Evolutionary conservation across 2,113 vertebrate genomes (phyloP).

Genomic region (Notiomystis cincta): DNA sequence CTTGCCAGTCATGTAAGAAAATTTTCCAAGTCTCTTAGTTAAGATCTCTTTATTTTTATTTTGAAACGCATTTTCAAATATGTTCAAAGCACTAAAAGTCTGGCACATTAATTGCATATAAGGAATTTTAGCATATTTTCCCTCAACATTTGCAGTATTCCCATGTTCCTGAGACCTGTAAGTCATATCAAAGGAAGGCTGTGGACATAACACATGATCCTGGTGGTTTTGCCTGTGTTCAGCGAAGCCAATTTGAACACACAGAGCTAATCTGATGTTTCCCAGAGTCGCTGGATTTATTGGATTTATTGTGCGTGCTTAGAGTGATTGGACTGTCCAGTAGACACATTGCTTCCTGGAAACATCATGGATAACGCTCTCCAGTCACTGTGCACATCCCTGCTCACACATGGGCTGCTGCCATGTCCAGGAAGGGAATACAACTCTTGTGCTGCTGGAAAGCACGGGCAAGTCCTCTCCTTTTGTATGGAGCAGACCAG

Average conservation of each 20-base stretch:
- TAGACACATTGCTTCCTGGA: not conserved
- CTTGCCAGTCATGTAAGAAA: not conserved
- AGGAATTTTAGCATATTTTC: not conserved
- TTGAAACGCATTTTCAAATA: not conserved
- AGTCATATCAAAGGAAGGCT: not conserved
- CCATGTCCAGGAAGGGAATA: not conserved
- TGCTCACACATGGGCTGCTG: not conserved
- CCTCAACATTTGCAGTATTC: not conserved
- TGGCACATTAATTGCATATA: not conserved
- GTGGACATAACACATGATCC: not conserved
- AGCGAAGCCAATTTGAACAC: not conserved
- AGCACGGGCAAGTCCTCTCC: not conserved
- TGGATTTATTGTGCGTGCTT: not conserved
- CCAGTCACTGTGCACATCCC: not conserved
- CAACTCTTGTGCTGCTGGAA: not conserved
- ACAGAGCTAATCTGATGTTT: not conserved
- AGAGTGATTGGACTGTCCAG: not conserved
- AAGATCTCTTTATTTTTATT: not conserved
- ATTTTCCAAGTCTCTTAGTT: not conserved
- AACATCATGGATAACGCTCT: not conserved
- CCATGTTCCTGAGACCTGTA: not conserved
- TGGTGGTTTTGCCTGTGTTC: not conserved
- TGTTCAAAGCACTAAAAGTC: not conserved
- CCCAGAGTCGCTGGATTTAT: not conserved
- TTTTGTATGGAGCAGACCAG: not conserved